Percentiles rank a stretch among this genome's conserved stretches.
Conservation (phyloP, 2,888 invertebrate species). For the Cephus pulcher region DNA sequence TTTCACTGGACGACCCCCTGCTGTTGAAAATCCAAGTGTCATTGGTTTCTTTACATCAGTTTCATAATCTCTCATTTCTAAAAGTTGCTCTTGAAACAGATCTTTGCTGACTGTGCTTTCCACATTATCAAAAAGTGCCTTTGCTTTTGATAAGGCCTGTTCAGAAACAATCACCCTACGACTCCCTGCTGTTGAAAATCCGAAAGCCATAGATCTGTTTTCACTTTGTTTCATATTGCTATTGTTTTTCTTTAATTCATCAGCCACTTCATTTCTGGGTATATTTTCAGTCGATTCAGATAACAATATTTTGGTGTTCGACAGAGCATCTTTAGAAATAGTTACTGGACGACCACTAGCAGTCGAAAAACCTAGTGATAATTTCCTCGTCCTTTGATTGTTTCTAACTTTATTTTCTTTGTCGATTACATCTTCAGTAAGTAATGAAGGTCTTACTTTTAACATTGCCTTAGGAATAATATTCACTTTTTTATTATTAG, state of each 20-base stretch:
- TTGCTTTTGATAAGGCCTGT: no score
- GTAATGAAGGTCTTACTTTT: constrained; percentile 23
- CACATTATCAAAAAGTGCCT: constrained; percentile 9
- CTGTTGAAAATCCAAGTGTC: constrained; percentile 50
- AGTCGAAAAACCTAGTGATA: constrained; percentile 28
- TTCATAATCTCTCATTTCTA: no score
- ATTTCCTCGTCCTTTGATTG: background rate
- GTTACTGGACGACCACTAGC: constrained; percentile 40
- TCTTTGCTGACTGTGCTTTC: background rate
- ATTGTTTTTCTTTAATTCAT: background rate
- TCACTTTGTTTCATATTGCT: background rate
- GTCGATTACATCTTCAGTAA: constrained; percentile 4
- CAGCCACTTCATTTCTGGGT: background rate
- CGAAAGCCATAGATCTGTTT: no score
- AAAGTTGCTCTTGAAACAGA: background rate
- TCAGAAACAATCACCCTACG: no score
- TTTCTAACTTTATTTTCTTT: background rate
- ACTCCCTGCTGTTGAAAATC: no score
- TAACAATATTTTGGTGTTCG: constrained; percentile 27
- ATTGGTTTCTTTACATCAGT: background rate
- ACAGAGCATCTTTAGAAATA: constrained; percentile 36
- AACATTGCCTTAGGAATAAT: constrained; percentile 13
- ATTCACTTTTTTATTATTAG: constrained; percentile 32
- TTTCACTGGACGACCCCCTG: constrained; percentile 44
- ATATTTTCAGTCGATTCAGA: background rate